phyloP scores from a whole-genome alignment of 64 coral and sea anemone species.

The Stichodactyla mertensii region DNA sequence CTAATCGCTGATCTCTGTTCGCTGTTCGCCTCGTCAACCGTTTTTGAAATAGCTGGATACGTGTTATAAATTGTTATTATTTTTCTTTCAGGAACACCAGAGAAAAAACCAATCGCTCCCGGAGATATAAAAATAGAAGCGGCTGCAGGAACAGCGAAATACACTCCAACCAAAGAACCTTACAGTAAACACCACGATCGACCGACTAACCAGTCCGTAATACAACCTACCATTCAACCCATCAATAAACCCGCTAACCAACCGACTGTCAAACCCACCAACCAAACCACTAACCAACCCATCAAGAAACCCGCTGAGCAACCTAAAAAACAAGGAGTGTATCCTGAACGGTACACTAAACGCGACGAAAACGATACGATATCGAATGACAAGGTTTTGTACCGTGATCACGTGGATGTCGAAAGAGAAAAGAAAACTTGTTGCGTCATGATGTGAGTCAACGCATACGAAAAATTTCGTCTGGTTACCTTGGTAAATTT shows the following conservation, averaged over 20 bases:
- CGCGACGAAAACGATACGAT: background rate
- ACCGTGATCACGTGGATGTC: background rate
- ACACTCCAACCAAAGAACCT: slow-evolving; percentile 6
- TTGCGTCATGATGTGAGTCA: slow-evolving; percentile 35
- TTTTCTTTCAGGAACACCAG: background rate
- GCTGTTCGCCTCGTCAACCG: no score
- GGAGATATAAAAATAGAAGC: slow-evolving; percentile 27
- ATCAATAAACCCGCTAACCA: background rate
- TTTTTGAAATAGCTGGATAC: background rate
- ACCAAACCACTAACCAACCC: background rate
- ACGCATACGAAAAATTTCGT: no score
- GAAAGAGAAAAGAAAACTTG: slow-evolving; percentile 38
- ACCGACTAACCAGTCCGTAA: background rate
- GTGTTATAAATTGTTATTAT: background rate
- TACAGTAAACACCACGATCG: background rate
- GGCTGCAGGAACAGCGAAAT: slow-evolving; percentile 8
- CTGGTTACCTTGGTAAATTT: no score
- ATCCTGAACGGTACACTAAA: background rate
- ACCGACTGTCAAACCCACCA: background rate
- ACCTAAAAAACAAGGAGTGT: background rate
- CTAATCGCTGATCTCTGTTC: no score
- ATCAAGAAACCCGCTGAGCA: background rate
- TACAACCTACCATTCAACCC: background rate
- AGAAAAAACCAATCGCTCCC: slow-evolving; percentile 23
- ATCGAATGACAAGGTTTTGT: background rate